Evolutionary conservation across 2,113 vertebrate genomes (phyloP).

Genomic region (Thermophis baileyi): DNA sequence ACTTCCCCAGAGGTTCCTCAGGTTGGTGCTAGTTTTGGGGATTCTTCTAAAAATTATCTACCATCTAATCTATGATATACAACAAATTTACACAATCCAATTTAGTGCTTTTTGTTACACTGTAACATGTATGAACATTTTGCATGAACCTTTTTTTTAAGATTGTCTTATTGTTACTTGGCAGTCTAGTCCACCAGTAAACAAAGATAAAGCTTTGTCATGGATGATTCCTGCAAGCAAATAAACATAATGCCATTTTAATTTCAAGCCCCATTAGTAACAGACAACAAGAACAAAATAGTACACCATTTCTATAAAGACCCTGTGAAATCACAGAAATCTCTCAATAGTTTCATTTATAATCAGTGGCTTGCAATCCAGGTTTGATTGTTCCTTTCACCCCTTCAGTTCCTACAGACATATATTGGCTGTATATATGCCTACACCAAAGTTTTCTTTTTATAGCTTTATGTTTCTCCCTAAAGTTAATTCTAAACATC

Average conservation of each 20-base stretch:
- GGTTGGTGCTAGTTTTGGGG: background rate
- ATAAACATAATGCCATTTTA: conserved; percentile 44
- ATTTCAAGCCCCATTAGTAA: conserved; percentile 48
- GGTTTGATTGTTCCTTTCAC: background rate
- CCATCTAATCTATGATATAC: background rate
- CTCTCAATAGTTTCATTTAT: background rate
- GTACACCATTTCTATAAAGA: conserved; percentile 6
- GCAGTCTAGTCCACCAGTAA: background rate
- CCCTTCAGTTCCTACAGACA: background rate
- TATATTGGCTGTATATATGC: background rate
- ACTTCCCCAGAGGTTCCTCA: background rate
- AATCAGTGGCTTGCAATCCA: background rate
- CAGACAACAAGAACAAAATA: conserved; percentile 30
- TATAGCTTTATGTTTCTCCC: background rate
- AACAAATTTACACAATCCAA: background rate
- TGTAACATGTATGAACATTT: background rate
- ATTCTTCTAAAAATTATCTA: background rate
- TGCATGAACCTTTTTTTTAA: background rate
- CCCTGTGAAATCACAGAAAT: background rate
- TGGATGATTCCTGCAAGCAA: conserved; percentile 11
- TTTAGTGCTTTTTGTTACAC: background rate
- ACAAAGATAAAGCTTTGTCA: conserved; percentile 5
- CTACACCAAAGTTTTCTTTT: background rate
- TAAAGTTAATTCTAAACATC: background rate
- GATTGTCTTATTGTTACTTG: background rate